These are phyloP conservation scores for Tiliacea aurago DNA, from an alignment of 2,888 invertebrate species.

Conservation along the genomic window DNA sequence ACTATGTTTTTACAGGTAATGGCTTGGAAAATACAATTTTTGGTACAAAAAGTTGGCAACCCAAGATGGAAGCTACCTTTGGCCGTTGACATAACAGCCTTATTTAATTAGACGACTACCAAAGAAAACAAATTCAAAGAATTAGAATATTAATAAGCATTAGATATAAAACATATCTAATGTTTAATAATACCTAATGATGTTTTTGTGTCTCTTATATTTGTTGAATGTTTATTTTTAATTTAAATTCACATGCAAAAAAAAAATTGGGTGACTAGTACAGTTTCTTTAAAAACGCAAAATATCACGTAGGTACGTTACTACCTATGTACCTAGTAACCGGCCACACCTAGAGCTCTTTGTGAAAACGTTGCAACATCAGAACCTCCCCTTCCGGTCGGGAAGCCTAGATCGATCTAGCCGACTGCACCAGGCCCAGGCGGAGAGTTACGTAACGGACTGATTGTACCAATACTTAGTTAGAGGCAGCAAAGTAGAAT, in stretches of 20 bases:
- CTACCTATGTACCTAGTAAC: background rate
- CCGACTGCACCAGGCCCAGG: slow-evolving; percentile 26
- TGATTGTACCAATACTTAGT: slow-evolving; percentile 10
- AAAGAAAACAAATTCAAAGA: slow-evolving; percentile 3
- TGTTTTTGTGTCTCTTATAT: background rate
- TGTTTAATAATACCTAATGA: background rate
- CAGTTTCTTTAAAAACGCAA: too few relatives aligned
- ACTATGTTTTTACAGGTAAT: too few relatives aligned
- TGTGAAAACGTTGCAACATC: slow-evolving; percentile 25
- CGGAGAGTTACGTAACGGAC: slow-evolving; percentile 36
- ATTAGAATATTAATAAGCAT: too few relatives aligned
- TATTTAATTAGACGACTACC: background rate
- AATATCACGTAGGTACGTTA: background rate
- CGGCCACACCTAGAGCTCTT: slow-evolving; percentile 32
- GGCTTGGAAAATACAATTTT: too few relatives aligned
- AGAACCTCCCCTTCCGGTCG: slow-evolving; percentile 9
- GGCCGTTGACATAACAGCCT: background rate
- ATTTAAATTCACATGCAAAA: slow-evolving; percentile 2
- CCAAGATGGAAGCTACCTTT: background rate
- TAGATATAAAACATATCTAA: too few relatives aligned
- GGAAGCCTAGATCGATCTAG: slow-evolving; percentile 55
- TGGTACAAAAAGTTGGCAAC: too few relatives aligned
- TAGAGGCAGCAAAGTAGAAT: background rate
- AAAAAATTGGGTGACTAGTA: background rate
- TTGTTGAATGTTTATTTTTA: background rate